A percentile compares a stretch with the other conserved stretches of the same genome.
phyloP scores from a whole-genome alignment of 2,888 invertebrate genomes.

The Thumatha senex region DNA sequence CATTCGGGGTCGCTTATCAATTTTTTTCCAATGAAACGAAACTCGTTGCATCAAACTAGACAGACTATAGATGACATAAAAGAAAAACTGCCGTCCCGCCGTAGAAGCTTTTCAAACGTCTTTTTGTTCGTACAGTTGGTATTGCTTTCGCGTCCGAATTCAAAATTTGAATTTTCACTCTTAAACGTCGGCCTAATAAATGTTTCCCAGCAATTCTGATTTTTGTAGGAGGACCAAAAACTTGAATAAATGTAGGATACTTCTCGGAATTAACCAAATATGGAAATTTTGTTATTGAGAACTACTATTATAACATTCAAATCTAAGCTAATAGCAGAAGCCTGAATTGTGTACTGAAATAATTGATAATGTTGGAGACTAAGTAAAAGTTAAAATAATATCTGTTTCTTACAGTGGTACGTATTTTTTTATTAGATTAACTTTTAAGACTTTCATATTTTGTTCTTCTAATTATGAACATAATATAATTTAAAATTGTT shows the following conservation, averaged over 20 bases:
- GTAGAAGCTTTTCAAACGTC: slow-evolving; percentile 74
- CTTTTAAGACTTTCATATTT: too few relatives aligned
- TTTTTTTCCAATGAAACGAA: slow-evolving; percentile 63
- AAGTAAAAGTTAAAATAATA: too few relatives aligned
- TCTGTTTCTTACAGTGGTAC: too few relatives aligned
- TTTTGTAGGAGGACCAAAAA: slow-evolving; percentile 31
- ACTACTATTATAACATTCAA: too few relatives aligned
- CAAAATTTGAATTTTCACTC: slow-evolving; percentile 54
- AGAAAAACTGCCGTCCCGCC: slow-evolving; percentile 56
- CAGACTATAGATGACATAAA: slow-evolving; percentile 72
- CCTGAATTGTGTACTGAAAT: too few relatives aligned
- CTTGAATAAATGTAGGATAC: neutral
- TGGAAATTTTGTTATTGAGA: too few relatives aligned
- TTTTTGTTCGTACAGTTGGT: slow-evolving; percentile 73
- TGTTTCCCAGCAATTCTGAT: slow-evolving; percentile 29
- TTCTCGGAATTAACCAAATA: neutral
- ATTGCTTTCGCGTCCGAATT: slow-evolving; percentile 59
- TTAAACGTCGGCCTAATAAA: slow-evolving; percentile 52
- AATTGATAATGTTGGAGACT: too few relatives aligned
- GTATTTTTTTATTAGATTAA: too few relatives aligned
- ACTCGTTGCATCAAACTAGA: slow-evolving; percentile 73
- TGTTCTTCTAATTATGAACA: too few relatives aligned
- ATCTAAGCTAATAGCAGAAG: too few relatives aligned
- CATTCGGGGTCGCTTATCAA: slow-evolving; percentile 79
- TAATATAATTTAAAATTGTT: too few relatives aligned